Base-by-base conservation (phyloP, 2,888 invertebrate species). In the Apodemia zela region DNA sequence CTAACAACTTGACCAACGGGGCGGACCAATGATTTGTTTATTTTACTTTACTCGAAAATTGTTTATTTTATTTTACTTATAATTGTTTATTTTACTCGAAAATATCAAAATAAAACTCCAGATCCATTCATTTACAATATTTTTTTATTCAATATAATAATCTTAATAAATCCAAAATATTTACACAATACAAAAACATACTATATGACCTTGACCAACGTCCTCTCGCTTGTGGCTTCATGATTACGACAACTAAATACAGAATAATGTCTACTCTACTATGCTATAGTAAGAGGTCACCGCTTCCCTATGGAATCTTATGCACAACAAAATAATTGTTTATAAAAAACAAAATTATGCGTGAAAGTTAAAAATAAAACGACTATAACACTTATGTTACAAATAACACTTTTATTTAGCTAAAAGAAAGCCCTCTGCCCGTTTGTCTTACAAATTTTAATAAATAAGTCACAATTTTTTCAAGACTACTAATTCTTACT, bases 111-210 rank as follows among this genome's bases (percentile, higher is more conserved):
- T 85, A 73, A 87, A 84, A 87, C 80, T 21, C 71, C 67, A 29
- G 10, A 69, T 65, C 58, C 62, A 71, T 76, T 72, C 80, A 89
- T 90, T 91, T 90, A 90, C 89, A 91, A 88, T 89, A 85, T 89
- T 89, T 91, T 90, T 91, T 91, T 90, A 91, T 89, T 90, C 90
- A 91, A 91, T 91, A 91, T 91, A 91, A 91, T 91, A 91, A 91
- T 91, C 91, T 91, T 91, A 91, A 90, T 91, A 91, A 90, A 90
- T 91, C 91, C 89, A 90, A 90, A 91, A 90, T 91, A 91, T 91
- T 89, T 91, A 91, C 90, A 91, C 89, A 87, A 88, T 90, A 91
- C 89, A 90, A 91, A 88, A 90, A 89, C 90, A 89, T 90, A 89
- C 87, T 88, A 82, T 87, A 84, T 79, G 84, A 87, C 81, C 82